These are phyloP conservation scores for Ramphastos sulfuratus DNA, from an alignment of 2,113 vertebrate genomes.

Conservation along the genomic window DNA sequence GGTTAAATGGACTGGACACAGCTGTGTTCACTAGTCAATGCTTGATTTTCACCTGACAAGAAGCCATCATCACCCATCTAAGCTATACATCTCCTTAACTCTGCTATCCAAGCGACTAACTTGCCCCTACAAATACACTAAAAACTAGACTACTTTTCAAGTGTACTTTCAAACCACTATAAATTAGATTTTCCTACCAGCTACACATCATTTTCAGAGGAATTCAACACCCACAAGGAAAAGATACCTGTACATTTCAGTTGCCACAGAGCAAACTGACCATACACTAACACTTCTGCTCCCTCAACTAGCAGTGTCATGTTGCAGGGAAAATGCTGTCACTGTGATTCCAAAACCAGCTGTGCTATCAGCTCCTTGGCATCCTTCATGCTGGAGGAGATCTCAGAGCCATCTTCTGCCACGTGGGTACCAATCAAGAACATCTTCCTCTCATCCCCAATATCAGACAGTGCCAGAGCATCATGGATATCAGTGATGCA, in stretches of 20 bases:
- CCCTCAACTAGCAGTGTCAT: neutral
- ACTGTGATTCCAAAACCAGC: constrained; percentile 75
- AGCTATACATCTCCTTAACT: neutral
- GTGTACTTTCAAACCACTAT: constrained; percentile 42
- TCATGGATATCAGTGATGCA: constrained; percentile 90
- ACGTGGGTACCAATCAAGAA: constrained; percentile 88
- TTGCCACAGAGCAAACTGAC: neutral
- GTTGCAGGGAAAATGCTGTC: neutral
- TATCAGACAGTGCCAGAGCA: constrained; percentile 81
- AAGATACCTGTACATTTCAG: constrained; percentile 33
- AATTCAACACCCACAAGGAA: neutral
- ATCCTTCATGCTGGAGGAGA: constrained; percentile 83
- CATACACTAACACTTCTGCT: neutral
- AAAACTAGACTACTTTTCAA: constrained; percentile 31
- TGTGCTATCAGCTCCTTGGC: constrained; percentile 86
- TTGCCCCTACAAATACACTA: neutral
- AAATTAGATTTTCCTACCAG: constrained; percentile 15
- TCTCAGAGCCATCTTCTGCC: constrained; percentile 74
- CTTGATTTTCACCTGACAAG: neutral
- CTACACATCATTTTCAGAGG: constrained; percentile 4
- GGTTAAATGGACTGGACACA: neutral
- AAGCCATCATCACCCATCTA: neutral
- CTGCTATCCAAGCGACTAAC: neutral
- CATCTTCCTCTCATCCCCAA: constrained; percentile 84
- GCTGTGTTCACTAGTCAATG: neutral